These are phyloP conservation scores for Oopsacas minuta DNA, from an alignment of 37 sponge, comb jelly and placozoan genomes.

Conservation along the genomic window DNA sequence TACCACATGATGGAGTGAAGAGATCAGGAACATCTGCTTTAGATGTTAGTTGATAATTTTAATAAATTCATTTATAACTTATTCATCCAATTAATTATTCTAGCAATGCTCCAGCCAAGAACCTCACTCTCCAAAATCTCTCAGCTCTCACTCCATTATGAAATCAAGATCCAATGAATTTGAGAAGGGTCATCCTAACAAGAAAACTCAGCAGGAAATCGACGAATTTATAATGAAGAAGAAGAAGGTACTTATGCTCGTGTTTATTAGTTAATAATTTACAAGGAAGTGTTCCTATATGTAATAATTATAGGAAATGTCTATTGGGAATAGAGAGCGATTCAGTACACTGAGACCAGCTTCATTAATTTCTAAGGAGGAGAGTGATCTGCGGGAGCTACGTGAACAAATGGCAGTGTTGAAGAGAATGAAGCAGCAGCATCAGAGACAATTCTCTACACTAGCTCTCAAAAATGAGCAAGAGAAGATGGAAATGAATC, in stretches of 20 bases:
- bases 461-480: background rate
- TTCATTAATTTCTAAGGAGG: conserved; percentile 61
- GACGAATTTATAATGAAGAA: conserved; percentile 18
- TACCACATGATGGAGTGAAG: background rate
- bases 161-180: background rate
- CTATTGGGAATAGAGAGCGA: conserved; percentile 29
- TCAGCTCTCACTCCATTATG: background rate
- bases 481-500: background rate
- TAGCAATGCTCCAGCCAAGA: background rate
- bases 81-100: background rate
- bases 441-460: conserved; percentile 60
- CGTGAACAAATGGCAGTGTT: conserved; percentile 87
- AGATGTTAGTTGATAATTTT: background rate
- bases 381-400: conserved; percentile 74
- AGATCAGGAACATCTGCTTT: background rate
- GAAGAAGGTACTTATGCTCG: background rate
- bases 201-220: conserved; percentile 8
- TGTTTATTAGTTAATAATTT: background rate
- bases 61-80: background rate
- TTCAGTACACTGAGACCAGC: conserved; percentile 83
- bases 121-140: background rate
- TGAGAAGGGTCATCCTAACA: background rate
- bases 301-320: background rate
- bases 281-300: background rate
- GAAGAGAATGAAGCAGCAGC: conserved; percentile 89